Evolutionary conservation across 2,888 invertebrate species (phyloP).

Genomic region (Vanessa cardui): DNA sequence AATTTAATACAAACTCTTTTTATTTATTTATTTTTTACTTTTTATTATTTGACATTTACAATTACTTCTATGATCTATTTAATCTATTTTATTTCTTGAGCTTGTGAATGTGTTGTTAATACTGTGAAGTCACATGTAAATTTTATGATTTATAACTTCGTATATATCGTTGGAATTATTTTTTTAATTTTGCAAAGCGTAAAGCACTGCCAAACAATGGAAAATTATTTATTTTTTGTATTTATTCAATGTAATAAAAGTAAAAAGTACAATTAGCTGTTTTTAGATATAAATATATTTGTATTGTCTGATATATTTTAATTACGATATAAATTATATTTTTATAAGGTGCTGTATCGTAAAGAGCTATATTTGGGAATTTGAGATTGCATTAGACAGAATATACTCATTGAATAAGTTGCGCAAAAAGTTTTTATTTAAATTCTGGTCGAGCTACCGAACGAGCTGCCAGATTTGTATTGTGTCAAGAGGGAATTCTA

Average conservation of each 20-base stretch:
- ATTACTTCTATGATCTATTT: neutral
- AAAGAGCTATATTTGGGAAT: slow-evolving; percentile 14
- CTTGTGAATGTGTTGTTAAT: neutral
- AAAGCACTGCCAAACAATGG: slow-evolving; percentile 6
- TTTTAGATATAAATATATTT: slow-evolving; percentile 56
- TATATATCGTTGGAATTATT: neutral
- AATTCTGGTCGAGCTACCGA: slow-evolving; percentile 2
- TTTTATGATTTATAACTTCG: neutral
- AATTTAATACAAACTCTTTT: too few species aligned
- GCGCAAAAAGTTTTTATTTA: neutral
- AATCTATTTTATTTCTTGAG: neutral
- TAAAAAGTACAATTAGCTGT: slow-evolving; percentile 69
- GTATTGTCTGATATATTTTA: slow-evolving; percentile 34
- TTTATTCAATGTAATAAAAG: slow-evolving; percentile 44
- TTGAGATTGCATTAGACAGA: slow-evolving; percentile 19
- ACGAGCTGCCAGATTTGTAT: neutral
- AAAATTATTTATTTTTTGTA: slow-evolving; percentile 35
- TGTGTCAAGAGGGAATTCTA: neutral
- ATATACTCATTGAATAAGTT: slow-evolving; percentile 10
- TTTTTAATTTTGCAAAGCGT: neutral
- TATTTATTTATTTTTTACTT: neutral
- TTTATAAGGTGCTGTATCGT: slow-evolving; percentile 45
- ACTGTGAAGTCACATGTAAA: neutral
- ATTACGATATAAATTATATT: slow-evolving; percentile 40
- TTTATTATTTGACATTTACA: neutral